Evolutionary conservation across 2,113 vertebrate species (phyloP), one percentile per base, ranked within the genome.

Genomic region (Brienomyrus longianalis): DNA sequence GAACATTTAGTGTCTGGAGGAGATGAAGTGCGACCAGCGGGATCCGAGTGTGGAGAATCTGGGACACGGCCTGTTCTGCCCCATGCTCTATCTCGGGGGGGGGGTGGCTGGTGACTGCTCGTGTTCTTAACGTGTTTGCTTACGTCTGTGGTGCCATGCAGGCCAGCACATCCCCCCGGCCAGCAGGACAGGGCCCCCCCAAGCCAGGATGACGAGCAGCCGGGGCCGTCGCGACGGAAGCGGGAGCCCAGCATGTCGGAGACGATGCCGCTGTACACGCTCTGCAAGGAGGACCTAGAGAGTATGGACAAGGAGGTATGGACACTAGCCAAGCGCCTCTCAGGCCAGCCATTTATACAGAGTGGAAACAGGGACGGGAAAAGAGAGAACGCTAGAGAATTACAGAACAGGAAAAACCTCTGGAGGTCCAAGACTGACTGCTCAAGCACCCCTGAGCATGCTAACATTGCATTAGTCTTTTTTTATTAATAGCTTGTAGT

Each of bases 281-380:
- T 99, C 0, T 99, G 98, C 94, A 99, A 98, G 94, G 98, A 99
- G 93, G 98, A 99, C 89, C 95, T 99, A 87, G 98, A 99, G 10
- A 99, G 98, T 95, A 99, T 99, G 98, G 98, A 99, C 94, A 98
- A 94, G 95, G 98, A 99, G 97, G 98, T 99, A 93, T 97, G 92
- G 31, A 66, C 27, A 27, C 35, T 5, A 11, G 43, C 35, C 23
- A 77, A 11, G 15, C 47, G 70, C 31, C 23, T 45, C 88, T 35
- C 70, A 23, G 23, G 31, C n/a, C 27, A 70, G 59, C 8, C 23
- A 3, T 66, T 27, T 27, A 66, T 66, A 70, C 62, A 27, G 9
- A 66, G 27, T 27, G n/a, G n/a, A 5, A 70, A 13, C n/a, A 11
- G 62, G 7, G 31, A 17, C 0, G 0, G 27, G 31, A 39, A 8